Evolutionary conservation across 2,113 vertebrate species (phyloP).

Genomic region (Lampris megalopsis): DNA sequence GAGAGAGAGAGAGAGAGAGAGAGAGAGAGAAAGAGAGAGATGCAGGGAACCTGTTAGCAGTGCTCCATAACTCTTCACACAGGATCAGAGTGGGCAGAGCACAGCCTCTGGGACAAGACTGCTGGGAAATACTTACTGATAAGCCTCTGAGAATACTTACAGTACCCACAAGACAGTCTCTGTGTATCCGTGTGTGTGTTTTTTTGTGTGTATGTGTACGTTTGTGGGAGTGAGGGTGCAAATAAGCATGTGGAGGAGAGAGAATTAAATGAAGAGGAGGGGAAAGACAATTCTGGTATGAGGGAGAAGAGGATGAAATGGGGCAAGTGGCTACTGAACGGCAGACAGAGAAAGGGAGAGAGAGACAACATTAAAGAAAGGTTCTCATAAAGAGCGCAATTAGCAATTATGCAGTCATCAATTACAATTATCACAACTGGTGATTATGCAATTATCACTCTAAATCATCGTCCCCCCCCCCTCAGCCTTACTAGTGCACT

Average conservation of each 20-base stretch:
- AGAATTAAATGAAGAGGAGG: constrained; percentile 48
- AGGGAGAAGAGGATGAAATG: constrained; percentile 41
- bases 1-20: background rate
- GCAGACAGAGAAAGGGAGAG: constrained; percentile 43
- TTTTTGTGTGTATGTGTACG: constrained; percentile 2
- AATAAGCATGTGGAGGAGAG: constrained; percentile 39
- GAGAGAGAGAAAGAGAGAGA: constrained; percentile 44
- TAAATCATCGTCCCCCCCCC: constrained; percentile 77
- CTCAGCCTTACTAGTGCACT: constrained; percentile 69
- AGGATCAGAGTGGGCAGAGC: constrained; percentile 68
- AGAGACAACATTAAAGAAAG: constrained; percentile 68
- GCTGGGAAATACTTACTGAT: constrained; percentile 78
- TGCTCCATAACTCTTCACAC: constrained; percentile 73
- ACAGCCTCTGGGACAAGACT: constrained; percentile 71
- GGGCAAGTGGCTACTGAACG: constrained; percentile 49
- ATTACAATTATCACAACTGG: constrained; percentile 85
- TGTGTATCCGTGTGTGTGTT: constrained; percentile 23
- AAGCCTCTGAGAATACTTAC: constrained; percentile 73
- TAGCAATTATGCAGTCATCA: constrained; percentile 83
- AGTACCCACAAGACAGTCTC: constrained; percentile 58
- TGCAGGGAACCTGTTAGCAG: constrained; percentile 74
- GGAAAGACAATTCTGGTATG: constrained; percentile 43
- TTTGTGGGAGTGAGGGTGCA: constrained; percentile 16
- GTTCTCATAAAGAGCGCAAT: constrained; percentile 78
- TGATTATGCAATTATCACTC: constrained; percentile 85